A percentile compares a stretch with the other conserved stretches of the same genome.
These are phyloP conservation scores for Boloria selene DNA, from an alignment of 2,888 invertebrate species.

Conservation along the genomic window DNA sequence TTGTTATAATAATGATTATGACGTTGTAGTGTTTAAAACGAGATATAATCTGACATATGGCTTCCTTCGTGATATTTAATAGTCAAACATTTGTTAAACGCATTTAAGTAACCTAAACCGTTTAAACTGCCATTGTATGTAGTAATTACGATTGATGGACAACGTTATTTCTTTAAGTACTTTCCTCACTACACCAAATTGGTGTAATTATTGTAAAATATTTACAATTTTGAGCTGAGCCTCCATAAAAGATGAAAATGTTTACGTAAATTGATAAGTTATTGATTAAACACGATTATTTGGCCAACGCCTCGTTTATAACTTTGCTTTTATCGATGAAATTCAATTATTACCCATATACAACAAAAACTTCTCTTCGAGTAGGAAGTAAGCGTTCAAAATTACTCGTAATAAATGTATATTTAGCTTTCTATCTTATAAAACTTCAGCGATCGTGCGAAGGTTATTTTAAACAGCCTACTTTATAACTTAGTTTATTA, in stretches of 20 bases:
- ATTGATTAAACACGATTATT: conserved; percentile 28
- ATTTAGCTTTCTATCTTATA: conserved; percentile 32
- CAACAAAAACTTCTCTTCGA: conserved; percentile 4
- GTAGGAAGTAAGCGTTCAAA: conserved; percentile 15
- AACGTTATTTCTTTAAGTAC: conserved; percentile 18
- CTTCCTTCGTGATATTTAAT: conserved; percentile 17
- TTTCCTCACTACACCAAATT: conserved; percentile 12
- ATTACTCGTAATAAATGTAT: conserved; percentile 34
- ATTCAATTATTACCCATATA: conserved; percentile 23
- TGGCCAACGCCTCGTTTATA: conserved; percentile 18
- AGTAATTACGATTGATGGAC: conserved; percentile 16
- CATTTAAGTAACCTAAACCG: conserved; percentile 9
- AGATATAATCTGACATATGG: conserved; percentile 13
- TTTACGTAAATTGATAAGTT: conserved; percentile 29
- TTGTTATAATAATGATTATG: conserved; percentile 18
- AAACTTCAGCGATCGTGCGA: conserved; percentile 31
- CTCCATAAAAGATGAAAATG: conserved; percentile 21
- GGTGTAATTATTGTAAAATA: conserved; percentile 21
- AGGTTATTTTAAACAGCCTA: conserved; percentile 33
- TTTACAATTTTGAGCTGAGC: conserved; percentile 16
- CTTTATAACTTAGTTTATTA: conserved; percentile 23
- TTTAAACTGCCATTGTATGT: conserved; percentile 15
- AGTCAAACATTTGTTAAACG: conserved; percentile 12
- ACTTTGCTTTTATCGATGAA: conserved; percentile 15
- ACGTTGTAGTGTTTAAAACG: conserved; percentile 15